Conservation (phyloP, 1,140 invertebrate species). For the Calephelis virginiensis region DNA sequence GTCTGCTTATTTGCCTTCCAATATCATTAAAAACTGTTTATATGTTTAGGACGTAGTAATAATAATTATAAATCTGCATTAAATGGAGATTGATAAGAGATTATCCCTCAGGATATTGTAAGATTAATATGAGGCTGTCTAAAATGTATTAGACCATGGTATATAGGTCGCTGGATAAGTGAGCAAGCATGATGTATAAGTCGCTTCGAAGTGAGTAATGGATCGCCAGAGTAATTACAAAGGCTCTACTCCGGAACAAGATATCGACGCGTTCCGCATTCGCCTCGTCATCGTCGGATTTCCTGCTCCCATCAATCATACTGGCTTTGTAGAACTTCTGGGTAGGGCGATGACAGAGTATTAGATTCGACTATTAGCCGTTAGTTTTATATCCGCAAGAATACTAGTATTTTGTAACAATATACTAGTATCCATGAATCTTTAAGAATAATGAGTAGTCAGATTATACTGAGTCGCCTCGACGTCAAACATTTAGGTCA, state of each 20-base stretch:
- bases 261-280: background rate
- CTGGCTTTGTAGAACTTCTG: background rate
- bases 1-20: no score
- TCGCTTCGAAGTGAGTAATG: background rate
- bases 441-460: no score
- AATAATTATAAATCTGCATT: no score
- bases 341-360: background rate
- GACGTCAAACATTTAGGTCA: no score
- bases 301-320: conserved; percentile 6
- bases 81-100: no score
- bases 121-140: background rate
- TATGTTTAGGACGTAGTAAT: no score
- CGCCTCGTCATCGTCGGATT: conserved; percentile 4
- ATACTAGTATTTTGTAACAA: no score
- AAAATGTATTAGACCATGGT: background rate
- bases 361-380: conserved; percentile 1
- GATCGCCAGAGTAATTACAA: background rate
- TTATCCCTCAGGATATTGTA: no score
- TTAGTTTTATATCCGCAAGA: background rate
- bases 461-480: no score
- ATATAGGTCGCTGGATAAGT: background rate
- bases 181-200: conserved; percentile 3
- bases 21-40: no score
- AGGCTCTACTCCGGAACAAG: background rate
- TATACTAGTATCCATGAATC: no score